phyloP scores from a whole-genome alignment of 1,140 invertebrate genomes.

The Aphaenogaster rudis region DNA sequence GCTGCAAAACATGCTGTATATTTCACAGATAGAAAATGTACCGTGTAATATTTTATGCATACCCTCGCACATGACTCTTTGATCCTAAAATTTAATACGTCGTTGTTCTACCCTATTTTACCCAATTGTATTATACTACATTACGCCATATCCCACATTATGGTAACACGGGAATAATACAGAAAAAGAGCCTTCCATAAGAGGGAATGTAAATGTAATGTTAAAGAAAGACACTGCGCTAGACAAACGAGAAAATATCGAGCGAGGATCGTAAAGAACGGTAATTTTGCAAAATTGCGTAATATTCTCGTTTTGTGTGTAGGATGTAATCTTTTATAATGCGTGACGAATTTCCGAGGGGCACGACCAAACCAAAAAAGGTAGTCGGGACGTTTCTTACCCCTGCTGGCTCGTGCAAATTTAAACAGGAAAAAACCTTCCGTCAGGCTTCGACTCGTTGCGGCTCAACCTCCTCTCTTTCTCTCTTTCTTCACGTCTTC shows the following conservation, averaged over 20 bases:
- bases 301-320: slow-evolving; percentile 9
- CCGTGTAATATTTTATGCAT: slow-evolving; percentile 19
- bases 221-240: neutral
- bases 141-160: slow-evolving; percentile 1
- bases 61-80: slow-evolving; percentile 6
- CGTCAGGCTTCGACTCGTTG: slow-evolving; percentile 19
- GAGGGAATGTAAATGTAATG: slow-evolving; percentile 30
- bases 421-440: slow-evolving; percentile 72
- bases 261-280: neutral
- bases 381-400: slow-evolving; percentile 51
- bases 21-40: slow-evolving; percentile 21
- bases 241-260: neutral
- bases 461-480: neutral
- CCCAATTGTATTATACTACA: slow-evolving; percentile 28
- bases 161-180: slow-evolving; percentile 9
- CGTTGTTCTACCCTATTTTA: slow-evolving; percentile 18
- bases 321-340: slow-evolving; percentile 34
- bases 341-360: slow-evolving; percentile 25
- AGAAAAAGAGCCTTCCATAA: neutral
- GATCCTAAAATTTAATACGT: slow-evolving; percentile 49
- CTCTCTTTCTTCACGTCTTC: neutral
- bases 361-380: slow-evolving; percentile 1
- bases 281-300: slow-evolving; percentile 44
- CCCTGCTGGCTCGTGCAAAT: slow-evolving; percentile 71
- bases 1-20: slow-evolving; percentile 3